A percentile compares a stretch with the other conserved stretches of the same genome.
Evolutionary conservation across 2,113 vertebrate species (phyloP).

Genomic region (Elgaria multicarinata): DNA sequence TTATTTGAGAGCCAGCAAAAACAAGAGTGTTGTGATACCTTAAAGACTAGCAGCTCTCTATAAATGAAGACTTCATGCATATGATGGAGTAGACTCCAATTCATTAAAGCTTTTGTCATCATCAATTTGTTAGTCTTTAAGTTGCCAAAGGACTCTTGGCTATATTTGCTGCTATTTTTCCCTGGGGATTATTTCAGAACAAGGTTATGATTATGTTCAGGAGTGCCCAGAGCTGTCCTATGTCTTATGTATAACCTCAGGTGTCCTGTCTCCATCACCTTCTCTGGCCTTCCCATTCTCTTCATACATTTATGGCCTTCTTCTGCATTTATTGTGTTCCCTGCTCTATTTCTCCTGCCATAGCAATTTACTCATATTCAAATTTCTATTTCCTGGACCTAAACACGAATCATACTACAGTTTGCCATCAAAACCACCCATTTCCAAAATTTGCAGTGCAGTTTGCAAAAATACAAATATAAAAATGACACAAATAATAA

Average conservation of each 20-base stretch:
- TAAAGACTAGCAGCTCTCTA: background rate
- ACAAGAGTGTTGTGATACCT: background rate
- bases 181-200: conserved; percentile 25
- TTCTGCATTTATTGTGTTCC: background rate
- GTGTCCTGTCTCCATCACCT: background rate
- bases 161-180: background rate
- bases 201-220: conserved; percentile 4
- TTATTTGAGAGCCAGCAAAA: conserved; percentile 15
- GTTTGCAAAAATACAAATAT: too few species aligned
- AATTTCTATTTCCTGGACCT: too few species aligned
- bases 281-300: background rate
- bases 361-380: background rate
- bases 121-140: background rate
- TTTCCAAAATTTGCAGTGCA: too few species aligned
- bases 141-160: background rate
- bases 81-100: background rate
- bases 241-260: background rate
- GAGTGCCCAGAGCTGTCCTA: background rate
- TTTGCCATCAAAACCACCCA: too few species aligned
- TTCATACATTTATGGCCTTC: background rate
- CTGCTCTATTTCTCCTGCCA: background rate
- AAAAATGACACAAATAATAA: too few species aligned
- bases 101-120: too few species aligned
- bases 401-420: too few species aligned
- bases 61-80: background rate